A percentile compares a stretch with the other conserved stretches of the same genome.
Conservation (phyloP, 2,797 vertebrate genomes). For the Phyllotis vaccarum region DNA sequence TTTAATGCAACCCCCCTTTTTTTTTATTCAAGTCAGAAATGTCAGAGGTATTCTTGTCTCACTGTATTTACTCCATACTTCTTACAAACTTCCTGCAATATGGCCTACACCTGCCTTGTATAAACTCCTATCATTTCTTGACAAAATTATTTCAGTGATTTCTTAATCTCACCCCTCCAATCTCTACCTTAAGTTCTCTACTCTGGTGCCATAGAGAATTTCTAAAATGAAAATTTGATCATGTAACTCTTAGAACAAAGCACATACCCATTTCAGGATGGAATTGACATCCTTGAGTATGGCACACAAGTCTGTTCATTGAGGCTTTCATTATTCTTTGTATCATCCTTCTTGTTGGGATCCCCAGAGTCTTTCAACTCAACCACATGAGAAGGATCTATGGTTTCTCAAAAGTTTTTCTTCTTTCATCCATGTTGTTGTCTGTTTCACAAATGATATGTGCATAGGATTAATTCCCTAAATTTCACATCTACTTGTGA, state of each 20-base stretch:
- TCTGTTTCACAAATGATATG: neutral
- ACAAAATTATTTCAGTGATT: constrained; percentile 65
- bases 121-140: neutral
- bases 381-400: neutral
- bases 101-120: neutral
- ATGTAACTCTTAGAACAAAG: constrained; percentile 41
- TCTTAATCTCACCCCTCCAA: constrained; percentile 49
- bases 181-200: constrained; percentile 59
- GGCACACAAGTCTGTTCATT: neutral
- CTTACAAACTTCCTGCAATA: neutral
- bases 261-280: constrained; percentile 36
- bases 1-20: neutral
- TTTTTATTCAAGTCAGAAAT: constrained; percentile 47
- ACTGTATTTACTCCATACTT: neutral
- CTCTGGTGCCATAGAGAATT: constrained; percentile 31
- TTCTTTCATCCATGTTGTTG: neutral
- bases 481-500: neutral
- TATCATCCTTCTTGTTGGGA: neutral
- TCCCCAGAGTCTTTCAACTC: neutral
- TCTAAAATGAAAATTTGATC: constrained; percentile 65
- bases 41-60: neutral
- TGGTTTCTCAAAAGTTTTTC: neutral
- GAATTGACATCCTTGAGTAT: constrained; percentile 40
- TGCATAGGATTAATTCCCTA: neutral
- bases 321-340: neutral